Conservation (phyloP, 1,140 invertebrate genomes). For the Oedothorax gibbosus region DNA sequence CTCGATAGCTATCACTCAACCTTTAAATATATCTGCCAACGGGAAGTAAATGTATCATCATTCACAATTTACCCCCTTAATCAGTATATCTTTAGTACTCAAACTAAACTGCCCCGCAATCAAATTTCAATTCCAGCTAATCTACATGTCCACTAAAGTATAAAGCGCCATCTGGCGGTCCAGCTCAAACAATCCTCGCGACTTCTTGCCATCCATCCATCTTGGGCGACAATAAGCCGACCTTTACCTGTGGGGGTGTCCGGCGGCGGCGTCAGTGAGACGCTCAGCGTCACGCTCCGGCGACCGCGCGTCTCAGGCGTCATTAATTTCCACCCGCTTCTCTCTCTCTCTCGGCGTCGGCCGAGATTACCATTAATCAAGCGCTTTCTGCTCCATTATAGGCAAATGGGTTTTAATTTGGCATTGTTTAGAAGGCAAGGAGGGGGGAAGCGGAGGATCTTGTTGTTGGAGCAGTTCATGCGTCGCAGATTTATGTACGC, state of each 20-base stretch:
- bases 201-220: slow-evolving; percentile 45
- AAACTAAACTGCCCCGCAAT: too few species aligned
- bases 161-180: slow-evolving; percentile 11
- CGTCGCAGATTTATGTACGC: slow-evolving; percentile 60
- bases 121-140: too few species aligned
- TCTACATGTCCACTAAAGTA: too few species aligned
- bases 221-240: slow-evolving; percentile 58
- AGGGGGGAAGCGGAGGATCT: slow-evolving; percentile 38
- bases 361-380: slow-evolving; percentile 61
- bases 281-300: slow-evolving; percentile 47
- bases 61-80: too few species aligned
- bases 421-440: slow-evolving; percentile 55
- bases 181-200: slow-evolving; percentile 18
- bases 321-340: slow-evolving; percentile 43
- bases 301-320: slow-evolving; percentile 55
- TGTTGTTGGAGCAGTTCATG: slow-evolving; percentile 61
- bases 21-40: too few species aligned
- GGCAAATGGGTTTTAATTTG: slow-evolving; percentile 62
- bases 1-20: too few species aligned
- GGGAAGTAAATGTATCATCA: too few species aligned
- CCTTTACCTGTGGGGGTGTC: slow-evolving; percentile 51
- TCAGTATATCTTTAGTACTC: too few species aligned
- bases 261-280: slow-evolving; percentile 44
- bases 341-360: slow-evolving; percentile 16
- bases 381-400: slow-evolving; percentile 62